Evolutionary conservation across 2,113 vertebrate genomes (phyloP), one percentile per base, ranked within the genome.

Genomic region (Illadopsis cleaveri): DNA sequence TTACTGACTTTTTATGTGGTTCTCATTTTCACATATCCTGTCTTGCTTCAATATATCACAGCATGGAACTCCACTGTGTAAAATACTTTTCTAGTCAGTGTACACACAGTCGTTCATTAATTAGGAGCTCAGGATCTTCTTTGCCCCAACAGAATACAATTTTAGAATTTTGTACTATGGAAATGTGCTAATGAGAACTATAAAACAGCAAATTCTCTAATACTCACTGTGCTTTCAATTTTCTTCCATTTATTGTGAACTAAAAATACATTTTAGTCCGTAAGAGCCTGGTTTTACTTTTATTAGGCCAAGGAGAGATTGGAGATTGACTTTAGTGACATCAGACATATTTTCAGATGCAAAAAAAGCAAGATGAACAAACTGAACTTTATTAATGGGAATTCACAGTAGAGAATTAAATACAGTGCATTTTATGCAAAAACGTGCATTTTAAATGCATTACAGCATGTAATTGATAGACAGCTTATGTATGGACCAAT

Each of bases 201-300:
- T 93, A 96, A 96, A 93, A 50, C 69, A 76, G 45, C 4, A 88
- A 97, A 80, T 53, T 65, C 58, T 87, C 28, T 51, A 65, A 95
- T 95, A 80, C 60, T 86, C 73, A 87, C 37, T 81, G 62, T 79
- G 76, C 79, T 95, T 97, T 96, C 45, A 53, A 90, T 96, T 96
- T 90, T 58, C 42, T 75, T 86, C 27, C 4, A 8, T 90, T 81
- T 88, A 68, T 42, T 94, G 71, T 90, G 79, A 96, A 65, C 72
- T 76, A 72, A 96, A 96, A 96, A 88, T 77, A 45, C 60, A 66
- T 92, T 82, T 87, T 27, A 61, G 16, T 54, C 57, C 8, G 1
- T 53, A 72, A 57, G 12, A 84, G 24, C 4, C 35, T 69, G 40
- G 21, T 76, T 94, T 93, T 66, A 38, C 18, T 82, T 53, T 79